Percentiles rank a stretch among this genome's conserved stretches.
Evolutionary conservation across 2,797 vertebrate species (phyloP).

Genomic region (Microctenopoma stevenorrisi): DNA sequence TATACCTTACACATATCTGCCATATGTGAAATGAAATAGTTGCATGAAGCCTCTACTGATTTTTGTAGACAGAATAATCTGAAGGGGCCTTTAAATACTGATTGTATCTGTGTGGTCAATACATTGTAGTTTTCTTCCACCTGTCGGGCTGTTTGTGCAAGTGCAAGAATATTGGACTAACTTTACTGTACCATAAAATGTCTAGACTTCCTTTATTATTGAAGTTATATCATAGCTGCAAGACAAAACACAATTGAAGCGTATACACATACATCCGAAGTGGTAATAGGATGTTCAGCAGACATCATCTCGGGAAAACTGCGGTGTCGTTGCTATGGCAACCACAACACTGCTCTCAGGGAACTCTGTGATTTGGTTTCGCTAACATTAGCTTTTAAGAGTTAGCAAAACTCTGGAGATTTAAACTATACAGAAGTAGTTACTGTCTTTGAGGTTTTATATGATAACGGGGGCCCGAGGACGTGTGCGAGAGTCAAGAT

Average conservation of each 20-base stretch:
- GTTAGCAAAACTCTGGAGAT: background rate
- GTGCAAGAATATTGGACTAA: background rate
- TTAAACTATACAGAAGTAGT: background rate
- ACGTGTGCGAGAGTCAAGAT: background rate
- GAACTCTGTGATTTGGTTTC: slow-evolving; percentile 55
- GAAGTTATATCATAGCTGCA: background rate
- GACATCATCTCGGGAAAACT: background rate
- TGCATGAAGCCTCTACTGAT: too few species aligned
- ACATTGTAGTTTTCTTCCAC: slow-evolving; percentile 27
- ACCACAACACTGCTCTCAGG: slow-evolving; percentile 46
- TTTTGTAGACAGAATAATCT: background rate
- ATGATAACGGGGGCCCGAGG: background rate
- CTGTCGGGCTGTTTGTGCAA: slow-evolving; percentile 51
- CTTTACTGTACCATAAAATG: background rate
- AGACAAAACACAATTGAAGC: fast-evolving
- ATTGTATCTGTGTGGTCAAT: background rate
- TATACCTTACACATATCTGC: too few species aligned
- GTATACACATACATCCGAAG: background rate
- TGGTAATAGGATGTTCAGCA: background rate
- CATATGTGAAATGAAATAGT: too few species aligned
- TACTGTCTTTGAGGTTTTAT: background rate
- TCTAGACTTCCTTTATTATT: background rate
- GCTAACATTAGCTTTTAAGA: background rate
- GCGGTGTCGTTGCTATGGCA: slow-evolving; percentile 57
- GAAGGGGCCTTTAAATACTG: slow-evolving; percentile 2